Evolutionary conservation across 2,888 invertebrate species (phyloP).

Genomic region (Glyphotaelius pellucidus): DNA sequence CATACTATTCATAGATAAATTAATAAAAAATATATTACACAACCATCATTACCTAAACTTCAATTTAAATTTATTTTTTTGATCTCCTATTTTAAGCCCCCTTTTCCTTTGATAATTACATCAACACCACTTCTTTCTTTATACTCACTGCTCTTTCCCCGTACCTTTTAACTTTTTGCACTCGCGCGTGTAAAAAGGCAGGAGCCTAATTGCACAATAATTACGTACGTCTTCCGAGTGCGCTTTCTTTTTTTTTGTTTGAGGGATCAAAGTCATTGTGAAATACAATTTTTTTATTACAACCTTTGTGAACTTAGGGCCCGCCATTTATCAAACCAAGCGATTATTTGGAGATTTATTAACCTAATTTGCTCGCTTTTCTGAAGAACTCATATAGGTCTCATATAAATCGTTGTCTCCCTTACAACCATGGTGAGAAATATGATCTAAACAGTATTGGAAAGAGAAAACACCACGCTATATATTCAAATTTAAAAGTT

Average conservation of each 20-base stretch:
- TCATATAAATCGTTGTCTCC: too few species aligned
- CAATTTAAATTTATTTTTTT: too few species aligned
- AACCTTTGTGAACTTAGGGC: neutral
- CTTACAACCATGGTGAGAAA: too few species aligned
- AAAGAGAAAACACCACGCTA: too few species aligned
- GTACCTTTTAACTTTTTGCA: neutral
- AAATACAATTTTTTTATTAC: neutral
- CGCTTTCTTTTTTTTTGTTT: neutral
- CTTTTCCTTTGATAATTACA: neutral
- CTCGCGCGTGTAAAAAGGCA: neutral
- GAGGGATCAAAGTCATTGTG: neutral
- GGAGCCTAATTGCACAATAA: neutral
- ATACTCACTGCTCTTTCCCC: neutral
- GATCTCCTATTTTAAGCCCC: neutral
- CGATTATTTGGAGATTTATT: neutral
- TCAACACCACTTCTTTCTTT: neutral
- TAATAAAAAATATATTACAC: too few species aligned
- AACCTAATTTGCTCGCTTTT: too few species aligned
- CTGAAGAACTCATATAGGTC: too few species aligned
- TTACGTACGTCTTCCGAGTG: neutral
- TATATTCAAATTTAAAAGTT: too few species aligned
- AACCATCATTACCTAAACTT: too few species aligned
- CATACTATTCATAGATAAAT: too few species aligned
- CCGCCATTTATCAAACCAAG: neutral
- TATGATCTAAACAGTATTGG: too few species aligned